Evolutionary conservation across 2,113 vertebrate genomes (phyloP).

Genomic region (Anarhynchus alexandrinus): DNA sequence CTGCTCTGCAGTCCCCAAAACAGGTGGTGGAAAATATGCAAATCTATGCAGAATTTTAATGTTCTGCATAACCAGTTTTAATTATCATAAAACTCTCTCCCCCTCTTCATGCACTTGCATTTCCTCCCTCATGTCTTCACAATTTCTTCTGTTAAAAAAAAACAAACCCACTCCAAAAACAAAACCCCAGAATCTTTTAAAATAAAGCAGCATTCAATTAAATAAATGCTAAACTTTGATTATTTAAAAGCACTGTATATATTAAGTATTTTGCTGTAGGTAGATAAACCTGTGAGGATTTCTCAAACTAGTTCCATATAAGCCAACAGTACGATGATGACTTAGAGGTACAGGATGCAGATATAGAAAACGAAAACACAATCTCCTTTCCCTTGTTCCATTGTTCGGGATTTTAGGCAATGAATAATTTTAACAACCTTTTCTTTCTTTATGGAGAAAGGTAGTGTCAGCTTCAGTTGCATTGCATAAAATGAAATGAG

Average conservation of each 20-base stretch:
- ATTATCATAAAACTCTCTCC: slow-evolving; percentile 88
- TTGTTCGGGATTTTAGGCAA: slow-evolving; percentile 46
- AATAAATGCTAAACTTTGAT: background rate
- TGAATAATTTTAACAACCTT: slow-evolving; percentile 29
- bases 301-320: background rate
- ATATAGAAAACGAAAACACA: background rate
- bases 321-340: background rate
- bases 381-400: background rate
- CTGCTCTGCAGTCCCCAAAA: slow-evolving; percentile 92
- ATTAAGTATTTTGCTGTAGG: background rate
- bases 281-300: background rate
- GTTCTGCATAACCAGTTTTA: slow-evolving; percentile 90
- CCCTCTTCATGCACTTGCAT: slow-evolving; percentile 61
- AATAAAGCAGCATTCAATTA: background rate
- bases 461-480: background rate
- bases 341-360: background rate
- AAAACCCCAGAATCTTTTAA: background rate
- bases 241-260: background rate
- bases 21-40: slow-evolving; percentile 99
- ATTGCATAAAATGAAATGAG: background rate
- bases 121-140: slow-evolving; percentile 56
- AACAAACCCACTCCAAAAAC: background rate
- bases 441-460: slow-evolving; percentile 8
- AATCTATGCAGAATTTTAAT: slow-evolving; percentile 98
- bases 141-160: slow-evolving; percentile 44